Evolutionary conservation across 2,113 vertebrate genomes (phyloP).

Genomic region (Oenanthe melanoleuca): DNA sequence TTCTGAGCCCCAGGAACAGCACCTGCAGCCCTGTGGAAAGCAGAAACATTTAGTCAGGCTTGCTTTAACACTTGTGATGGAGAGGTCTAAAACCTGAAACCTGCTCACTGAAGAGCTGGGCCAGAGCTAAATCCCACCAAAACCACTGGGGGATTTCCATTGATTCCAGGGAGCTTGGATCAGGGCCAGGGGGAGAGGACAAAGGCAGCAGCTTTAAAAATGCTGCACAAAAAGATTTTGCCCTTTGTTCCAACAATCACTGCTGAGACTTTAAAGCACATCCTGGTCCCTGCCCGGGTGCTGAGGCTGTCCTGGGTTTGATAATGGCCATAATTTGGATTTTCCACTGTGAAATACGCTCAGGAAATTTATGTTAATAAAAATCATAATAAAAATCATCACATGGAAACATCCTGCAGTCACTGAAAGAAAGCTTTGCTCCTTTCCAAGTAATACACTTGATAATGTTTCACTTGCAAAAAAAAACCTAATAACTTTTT

Average conservation of each 20-base stretch:
- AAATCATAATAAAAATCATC: neutral
- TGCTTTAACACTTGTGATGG: neutral
- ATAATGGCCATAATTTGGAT: neutral
- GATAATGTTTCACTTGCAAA: constrained; percentile 6
- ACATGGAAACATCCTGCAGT: neutral
- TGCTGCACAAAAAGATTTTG: neutral
- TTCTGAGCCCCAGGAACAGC: neutral
- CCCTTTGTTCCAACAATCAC: neutral
- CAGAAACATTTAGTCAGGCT: neutral
- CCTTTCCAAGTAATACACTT: constrained; percentile 26
- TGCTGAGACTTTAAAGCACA: neutral
- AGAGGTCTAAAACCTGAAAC: neutral
- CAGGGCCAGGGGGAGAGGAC: neutral
- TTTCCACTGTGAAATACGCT: neutral
- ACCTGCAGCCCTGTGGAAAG: neutral
- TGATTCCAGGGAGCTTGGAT: neutral
- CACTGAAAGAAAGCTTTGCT: neutral
- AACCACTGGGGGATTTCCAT: neutral
- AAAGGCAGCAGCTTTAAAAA: neutral
- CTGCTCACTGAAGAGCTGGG: neutral
- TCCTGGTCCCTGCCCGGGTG: neutral
- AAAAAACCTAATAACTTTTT: neutral
- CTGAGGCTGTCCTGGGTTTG: neutral
- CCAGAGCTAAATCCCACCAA: neutral
- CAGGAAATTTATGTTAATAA: neutral